phyloP scores from a whole-genome alignment of 2,888 invertebrate genomes.

The Cheilosia soror region DNA sequence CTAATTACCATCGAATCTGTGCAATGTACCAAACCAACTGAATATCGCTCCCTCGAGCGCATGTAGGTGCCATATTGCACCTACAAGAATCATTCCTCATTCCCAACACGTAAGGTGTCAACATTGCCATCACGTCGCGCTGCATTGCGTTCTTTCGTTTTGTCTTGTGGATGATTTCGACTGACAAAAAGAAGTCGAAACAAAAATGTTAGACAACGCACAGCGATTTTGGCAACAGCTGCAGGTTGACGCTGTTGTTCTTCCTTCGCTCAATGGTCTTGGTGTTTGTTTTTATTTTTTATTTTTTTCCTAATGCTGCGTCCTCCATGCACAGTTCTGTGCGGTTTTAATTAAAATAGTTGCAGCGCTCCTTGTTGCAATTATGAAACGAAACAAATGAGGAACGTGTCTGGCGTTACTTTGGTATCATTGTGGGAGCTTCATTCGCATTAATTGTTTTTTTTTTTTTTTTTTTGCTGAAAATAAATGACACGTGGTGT shows the following conservation, averaged over 20 bases:
- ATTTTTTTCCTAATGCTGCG: conserved; percentile 39
- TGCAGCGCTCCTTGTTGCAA: conserved; percentile 69
- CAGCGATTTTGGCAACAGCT: conserved; percentile 70
- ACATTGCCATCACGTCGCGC: conserved; percentile 73
- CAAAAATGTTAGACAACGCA: conserved; percentile 70
- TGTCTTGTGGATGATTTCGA: conserved; percentile 22
- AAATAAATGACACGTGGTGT: conserved; percentile 47
- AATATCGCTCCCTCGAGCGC: conserved; percentile 20
- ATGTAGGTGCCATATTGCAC: conserved; percentile 75
- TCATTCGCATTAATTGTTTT: conserved; percentile 9
- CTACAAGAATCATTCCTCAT: conserved; percentile 73
- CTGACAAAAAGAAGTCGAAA: conserved; percentile 33
- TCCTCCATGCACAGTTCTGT: conserved; percentile 57
- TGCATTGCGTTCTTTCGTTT: conserved; percentile 62
- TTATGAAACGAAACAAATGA: conserved; percentile 72
- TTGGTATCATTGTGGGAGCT: conserved; percentile 51
- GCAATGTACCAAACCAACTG: conserved; percentile 17
- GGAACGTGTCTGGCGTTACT: conserved; percentile 46
- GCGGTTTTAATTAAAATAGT: conserved; percentile 72
- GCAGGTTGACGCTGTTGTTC: conserved; percentile 67
- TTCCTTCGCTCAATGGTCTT: conserved; percentile 3
- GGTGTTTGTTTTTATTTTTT: not conserved
- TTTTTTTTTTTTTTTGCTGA: not conserved
- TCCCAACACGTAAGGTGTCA: conserved; percentile 75
- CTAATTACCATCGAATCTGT: conserved; percentile 69